Conservation (phyloP, 1,140 invertebrate species). For the Bactericera cockerelli region DNA sequence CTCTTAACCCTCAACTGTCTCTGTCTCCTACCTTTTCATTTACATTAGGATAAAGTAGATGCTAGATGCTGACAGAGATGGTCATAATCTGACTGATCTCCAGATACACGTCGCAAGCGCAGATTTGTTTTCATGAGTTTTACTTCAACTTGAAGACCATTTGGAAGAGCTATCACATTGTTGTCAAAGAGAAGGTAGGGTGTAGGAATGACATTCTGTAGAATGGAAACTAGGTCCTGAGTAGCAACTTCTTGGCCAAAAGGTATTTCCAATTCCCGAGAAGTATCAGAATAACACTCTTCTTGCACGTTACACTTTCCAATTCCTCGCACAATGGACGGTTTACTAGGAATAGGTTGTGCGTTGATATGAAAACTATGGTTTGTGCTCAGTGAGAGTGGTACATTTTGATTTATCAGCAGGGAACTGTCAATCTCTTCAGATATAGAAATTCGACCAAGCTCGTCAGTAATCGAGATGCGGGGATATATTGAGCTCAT, state of each 20-base stretch:
- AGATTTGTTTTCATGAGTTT: conserved; percentile 46
- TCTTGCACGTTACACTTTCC: conserved; percentile 12
- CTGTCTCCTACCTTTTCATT: no score
- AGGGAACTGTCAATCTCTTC: conserved; percentile 29
- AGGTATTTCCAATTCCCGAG: conserved; percentile 42
- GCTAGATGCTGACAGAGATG: conserved; percentile 75
- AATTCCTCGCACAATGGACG: background rate
- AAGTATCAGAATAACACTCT: conserved; percentile 25
- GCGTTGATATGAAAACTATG: background rate
- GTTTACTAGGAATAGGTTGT: background rate
- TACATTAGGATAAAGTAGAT: background rate
- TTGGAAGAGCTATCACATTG: conserved; percentile 33
- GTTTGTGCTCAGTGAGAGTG: conserved; percentile 31
- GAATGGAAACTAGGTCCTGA: conserved; percentile 46
- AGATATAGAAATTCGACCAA: conserved; percentile 58
- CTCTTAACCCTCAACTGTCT: no score
- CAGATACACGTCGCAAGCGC: conserved; percentile 63
- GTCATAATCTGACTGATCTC: conserved; percentile 77
- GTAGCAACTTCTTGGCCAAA: conserved; percentile 64
- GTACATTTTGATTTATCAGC: conserved; percentile 21
- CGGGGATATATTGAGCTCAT: conserved; percentile 44
- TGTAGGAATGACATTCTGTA: conserved; percentile 64
- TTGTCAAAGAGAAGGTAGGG: conserved; percentile 63
- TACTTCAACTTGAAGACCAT: conserved; percentile 73
- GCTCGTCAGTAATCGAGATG: conserved; percentile 78